Percentiles rank a stretch among this genome's conserved stretches.
phyloP scores from a whole-genome alignment of 2,888 invertebrate species.

The Electrophaes corylata region DNA sequence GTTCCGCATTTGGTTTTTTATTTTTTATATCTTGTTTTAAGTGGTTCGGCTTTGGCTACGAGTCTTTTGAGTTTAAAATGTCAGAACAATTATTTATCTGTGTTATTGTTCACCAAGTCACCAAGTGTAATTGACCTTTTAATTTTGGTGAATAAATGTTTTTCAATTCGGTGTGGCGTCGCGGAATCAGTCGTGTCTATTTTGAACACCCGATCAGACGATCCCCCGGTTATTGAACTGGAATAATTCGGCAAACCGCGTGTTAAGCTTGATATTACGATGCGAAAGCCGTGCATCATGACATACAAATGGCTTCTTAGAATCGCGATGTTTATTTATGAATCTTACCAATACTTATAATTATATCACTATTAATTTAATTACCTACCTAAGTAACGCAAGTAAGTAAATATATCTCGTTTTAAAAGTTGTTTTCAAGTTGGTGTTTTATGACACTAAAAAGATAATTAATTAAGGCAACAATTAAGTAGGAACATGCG shows the following conservation, averaged over 20 bases:
- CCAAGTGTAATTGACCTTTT: conserved; percentile 28
- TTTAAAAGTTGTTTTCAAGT: conserved; percentile 44
- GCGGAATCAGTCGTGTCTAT: conserved; percentile 65
- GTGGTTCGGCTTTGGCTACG: neutral
- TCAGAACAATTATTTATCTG: conserved; percentile 4
- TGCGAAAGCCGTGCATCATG: conserved; percentile 33
- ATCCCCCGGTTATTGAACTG: conserved; percentile 82
- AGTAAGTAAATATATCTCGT: conserved; percentile 3
- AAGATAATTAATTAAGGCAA: conserved; percentile 64
- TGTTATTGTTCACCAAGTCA: neutral
- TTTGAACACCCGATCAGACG: conserved; percentile 76
- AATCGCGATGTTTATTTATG: conserved; percentile 30
- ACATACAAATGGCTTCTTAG: conserved; percentile 42
- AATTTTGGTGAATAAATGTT: conserved; percentile 32
- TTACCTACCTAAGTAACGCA: neutral
- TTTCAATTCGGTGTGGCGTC: conserved; percentile 55
- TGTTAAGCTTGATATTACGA: conserved; percentile 71
- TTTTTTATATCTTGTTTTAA: conserved; percentile 6
- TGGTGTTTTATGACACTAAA: conserved; percentile 52
- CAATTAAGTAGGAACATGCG: conserved; percentile 59
- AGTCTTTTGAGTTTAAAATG: conserved; percentile 6
- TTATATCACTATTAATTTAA: neutral
- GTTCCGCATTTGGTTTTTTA: conserved; percentile 10
- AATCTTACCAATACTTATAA: neutral
- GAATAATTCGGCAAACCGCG: conserved; percentile 82